Percentiles rank a stretch among this genome's conserved stretches.
Evolutionary conservation across 1,140 invertebrate species (phyloP).

Genomic region (Sipha flava): DNA sequence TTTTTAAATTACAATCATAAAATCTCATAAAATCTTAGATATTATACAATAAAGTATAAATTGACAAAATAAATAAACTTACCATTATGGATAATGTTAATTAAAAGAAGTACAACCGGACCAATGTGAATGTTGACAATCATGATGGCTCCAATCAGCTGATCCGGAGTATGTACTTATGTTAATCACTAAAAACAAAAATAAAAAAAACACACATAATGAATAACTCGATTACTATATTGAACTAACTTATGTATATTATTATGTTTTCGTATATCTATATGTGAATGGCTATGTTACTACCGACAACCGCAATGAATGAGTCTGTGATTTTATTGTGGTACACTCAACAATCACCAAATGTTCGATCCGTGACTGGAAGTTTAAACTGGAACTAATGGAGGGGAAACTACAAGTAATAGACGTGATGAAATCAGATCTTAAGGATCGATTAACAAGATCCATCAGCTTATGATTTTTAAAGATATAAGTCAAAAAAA

Average conservation of each 20-base stretch:
- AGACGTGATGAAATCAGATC: neutral
- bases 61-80: neutral
- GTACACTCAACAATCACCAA: neutral
- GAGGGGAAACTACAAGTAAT: neutral
- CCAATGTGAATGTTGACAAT: constrained; percentile 7
- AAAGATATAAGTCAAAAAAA: neutral
- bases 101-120: constrained; percentile 12
- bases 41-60: no score
- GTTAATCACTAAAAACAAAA: neutral
- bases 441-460: neutral
- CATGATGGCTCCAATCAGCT: neutral
- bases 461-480: neutral
- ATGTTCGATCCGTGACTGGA: constrained; percentile 17
- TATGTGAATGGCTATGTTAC: neutral
- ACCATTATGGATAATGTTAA: constrained; percentile 19
- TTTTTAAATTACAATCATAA: no score
- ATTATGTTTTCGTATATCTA: neutral
- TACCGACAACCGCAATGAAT: neutral
- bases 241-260: neutral
- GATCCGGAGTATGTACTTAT: neutral
- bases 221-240: neutral
- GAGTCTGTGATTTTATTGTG: neutral
- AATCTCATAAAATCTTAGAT: no score
- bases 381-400: neutral
- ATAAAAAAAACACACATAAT: neutral